A percentile compares a stretch with the other conserved stretches of the same genome.
phyloP scores from a whole-genome alignment of 2,113 vertebrate species.

The Verasper variegatus region DNA sequence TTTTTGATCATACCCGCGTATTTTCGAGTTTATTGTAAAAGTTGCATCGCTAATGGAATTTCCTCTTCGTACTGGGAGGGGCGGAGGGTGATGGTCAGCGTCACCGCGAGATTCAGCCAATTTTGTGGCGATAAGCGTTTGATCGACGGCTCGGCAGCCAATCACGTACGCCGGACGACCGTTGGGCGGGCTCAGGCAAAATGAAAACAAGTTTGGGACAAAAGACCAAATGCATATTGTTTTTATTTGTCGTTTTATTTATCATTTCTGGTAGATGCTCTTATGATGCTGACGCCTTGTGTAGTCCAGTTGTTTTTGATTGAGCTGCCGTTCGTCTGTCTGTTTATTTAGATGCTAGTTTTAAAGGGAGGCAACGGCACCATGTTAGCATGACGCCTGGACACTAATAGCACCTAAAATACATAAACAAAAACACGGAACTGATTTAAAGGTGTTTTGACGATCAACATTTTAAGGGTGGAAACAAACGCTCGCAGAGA shows the following conservation, averaged over 20 bases:
- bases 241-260: not conserved
- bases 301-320: not conserved
- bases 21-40: conserved; percentile 66
- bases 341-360: not conserved
- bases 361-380: not conserved
- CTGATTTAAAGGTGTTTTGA: not conserved
- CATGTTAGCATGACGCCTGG: conserved; percentile 16
- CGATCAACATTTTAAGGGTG: not conserved
- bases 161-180: conserved; percentile 18
- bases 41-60: conserved; percentile 69
- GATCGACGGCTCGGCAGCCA: conserved; percentile 68
- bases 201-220: conserved; percentile 81
- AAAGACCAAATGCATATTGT: conserved; percentile 46
- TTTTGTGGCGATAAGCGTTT: conserved; percentile 24
- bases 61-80: conserved; percentile 70
- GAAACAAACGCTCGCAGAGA: not conserved
- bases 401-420: not conserved
- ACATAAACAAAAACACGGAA: not conserved
- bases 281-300: rapidly evolving
- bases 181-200: conserved; percentile 60
- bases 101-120: conserved; percentile 52
- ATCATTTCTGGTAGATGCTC: rapidly evolving
- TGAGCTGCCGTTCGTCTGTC: not conserved
- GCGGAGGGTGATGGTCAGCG: conserved; percentile 45
- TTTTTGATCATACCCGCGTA: not conserved